Percentiles rank a stretch among this genome's conserved stretches.
Conservation (phyloP, 2,888 invertebrate species). For the Eilema griseolum region DNA sequence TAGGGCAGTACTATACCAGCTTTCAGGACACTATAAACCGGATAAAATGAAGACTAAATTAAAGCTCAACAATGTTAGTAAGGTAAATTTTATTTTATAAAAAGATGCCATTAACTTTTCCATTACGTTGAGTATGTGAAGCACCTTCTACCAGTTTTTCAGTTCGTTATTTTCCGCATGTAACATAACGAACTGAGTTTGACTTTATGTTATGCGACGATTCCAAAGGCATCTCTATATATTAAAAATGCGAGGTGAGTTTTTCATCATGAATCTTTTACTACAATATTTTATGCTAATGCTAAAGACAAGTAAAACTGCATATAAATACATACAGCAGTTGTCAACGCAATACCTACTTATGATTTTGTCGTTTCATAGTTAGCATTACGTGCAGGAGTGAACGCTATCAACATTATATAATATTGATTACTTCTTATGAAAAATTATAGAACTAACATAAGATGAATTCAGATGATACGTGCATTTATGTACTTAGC, state of each 20-base stretch:
- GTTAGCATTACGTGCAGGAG: not conserved
- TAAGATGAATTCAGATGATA: too few relatives aligned
- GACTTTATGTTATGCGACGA: not conserved
- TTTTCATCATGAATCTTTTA: not conserved
- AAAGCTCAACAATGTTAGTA: slow-evolving; percentile 97
- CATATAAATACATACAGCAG: not conserved
- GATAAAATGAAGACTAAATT: slow-evolving; percentile 97
- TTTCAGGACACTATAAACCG: slow-evolving; percentile 98
- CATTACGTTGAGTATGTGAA: slow-evolving; percentile 22
- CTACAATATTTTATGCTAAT: not conserved
- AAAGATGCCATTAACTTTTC: not conserved
- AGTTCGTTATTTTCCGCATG: not conserved
- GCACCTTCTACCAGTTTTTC: slow-evolving; percentile 17
- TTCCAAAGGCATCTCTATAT: not conserved
- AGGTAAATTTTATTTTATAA: slow-evolving; percentile 59
- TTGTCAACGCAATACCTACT: not conserved
- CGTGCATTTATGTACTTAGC: too few relatives aligned
- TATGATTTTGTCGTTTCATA: not conserved
- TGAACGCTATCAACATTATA: too few relatives aligned
- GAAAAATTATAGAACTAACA: too few relatives aligned
- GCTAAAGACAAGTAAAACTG: not conserved
- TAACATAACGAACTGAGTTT: not conserved
- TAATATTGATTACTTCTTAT: too few relatives aligned
- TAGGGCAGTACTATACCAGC: slow-evolving; percentile 97
- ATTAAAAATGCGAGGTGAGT: not conserved